These are phyloP conservation scores for Aphelinus certus DNA, from an alignment of 1,140 invertebrate genomes.

Conservation along the genomic window DNA sequence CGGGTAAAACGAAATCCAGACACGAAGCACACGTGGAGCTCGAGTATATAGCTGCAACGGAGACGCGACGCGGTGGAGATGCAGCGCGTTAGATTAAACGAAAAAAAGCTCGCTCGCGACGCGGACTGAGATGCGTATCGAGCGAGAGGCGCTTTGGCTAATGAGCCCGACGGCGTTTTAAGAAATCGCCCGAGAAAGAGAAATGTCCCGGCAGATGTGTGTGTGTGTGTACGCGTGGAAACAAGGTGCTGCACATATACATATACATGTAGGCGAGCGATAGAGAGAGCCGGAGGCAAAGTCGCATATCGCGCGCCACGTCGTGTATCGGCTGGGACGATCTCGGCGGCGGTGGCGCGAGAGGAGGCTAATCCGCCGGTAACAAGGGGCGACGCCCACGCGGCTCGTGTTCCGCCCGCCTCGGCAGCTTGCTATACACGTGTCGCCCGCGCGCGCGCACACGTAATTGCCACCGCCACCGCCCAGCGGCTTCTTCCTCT, in stretches of 20 bases:
- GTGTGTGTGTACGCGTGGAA: constrained; percentile 7
- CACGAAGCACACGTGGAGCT: too few species aligned
- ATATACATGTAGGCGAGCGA: constrained; percentile 25
- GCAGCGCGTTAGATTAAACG: neutral
- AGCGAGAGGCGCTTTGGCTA: constrained; percentile 18
- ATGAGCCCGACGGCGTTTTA: constrained; percentile 44
- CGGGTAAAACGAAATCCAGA: too few species aligned
- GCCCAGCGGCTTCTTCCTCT: too few species aligned
- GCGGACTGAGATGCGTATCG: constrained; percentile 10
- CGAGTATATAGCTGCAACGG: too few species aligned
- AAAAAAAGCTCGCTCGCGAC: neutral
- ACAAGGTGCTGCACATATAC: constrained; percentile 7
- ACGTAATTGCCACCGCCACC: too few species aligned
- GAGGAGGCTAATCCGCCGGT: constrained; percentile 11
- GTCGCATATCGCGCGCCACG: too few species aligned
- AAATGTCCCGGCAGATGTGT: neutral
- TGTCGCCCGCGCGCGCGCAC: neutral
- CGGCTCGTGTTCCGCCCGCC: neutral
- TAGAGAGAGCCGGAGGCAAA: constrained; percentile 23
- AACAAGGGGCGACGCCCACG: constrained; percentile 12
- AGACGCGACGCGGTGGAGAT: neutral
- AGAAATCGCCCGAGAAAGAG: constrained; percentile 28
- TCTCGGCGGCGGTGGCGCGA: neutral
- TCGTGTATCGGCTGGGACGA: too few species aligned
- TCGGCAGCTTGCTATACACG: neutral